These are phyloP conservation scores for Coregonus clupeaformis DNA, from an alignment of 2,113 vertebrate genomes.

Conservation along the genomic window DNA sequence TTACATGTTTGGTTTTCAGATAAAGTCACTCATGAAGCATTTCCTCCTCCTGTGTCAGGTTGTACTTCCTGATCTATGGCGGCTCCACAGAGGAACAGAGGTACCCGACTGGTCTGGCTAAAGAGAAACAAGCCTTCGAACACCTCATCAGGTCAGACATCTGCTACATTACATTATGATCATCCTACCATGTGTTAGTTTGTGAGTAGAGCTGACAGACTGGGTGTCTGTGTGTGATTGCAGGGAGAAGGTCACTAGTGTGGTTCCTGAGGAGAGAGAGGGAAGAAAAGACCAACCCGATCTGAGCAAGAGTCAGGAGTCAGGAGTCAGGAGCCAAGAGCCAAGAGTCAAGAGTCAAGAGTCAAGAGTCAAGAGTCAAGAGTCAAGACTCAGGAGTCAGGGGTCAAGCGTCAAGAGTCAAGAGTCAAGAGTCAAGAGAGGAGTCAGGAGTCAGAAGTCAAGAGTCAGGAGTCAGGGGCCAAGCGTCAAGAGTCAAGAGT, in stretches of 20 bases:
- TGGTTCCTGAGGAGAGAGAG: constrained; percentile 94
- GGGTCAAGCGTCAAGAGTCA: no score
- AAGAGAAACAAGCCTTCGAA: constrained; percentile 95
- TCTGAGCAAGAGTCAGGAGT: constrained; percentile 72
- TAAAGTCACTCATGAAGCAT: constrained; percentile 9
- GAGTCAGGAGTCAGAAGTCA: constrained; percentile 68
- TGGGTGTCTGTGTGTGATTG: constrained; percentile 22
- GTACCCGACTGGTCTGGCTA: constrained; percentile 89
- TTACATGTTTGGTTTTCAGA: neutral
- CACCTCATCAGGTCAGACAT: constrained; percentile 89
- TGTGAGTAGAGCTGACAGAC: neutral
- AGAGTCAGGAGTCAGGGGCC: constrained; percentile 69
- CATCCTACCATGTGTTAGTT: neutral
- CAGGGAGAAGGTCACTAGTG: constrained; percentile 95
- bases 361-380: constrained; percentile 66
- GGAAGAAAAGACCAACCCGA: constrained; percentile 90
- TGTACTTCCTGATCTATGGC: constrained; percentile 97
- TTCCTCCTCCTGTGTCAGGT: constrained; percentile 73
- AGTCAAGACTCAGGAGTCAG: constrained; percentile 66
- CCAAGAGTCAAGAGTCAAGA: constrained; percentile 66
- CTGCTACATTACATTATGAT: neutral
- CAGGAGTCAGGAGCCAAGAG: no score
- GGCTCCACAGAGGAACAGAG: constrained; percentile 95
- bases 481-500: no score
- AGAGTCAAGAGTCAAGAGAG: constrained; percentile 69